Base-by-base conservation (phyloP, 1,140 invertebrate species). In the Drosophila paulistorum region DNA sequence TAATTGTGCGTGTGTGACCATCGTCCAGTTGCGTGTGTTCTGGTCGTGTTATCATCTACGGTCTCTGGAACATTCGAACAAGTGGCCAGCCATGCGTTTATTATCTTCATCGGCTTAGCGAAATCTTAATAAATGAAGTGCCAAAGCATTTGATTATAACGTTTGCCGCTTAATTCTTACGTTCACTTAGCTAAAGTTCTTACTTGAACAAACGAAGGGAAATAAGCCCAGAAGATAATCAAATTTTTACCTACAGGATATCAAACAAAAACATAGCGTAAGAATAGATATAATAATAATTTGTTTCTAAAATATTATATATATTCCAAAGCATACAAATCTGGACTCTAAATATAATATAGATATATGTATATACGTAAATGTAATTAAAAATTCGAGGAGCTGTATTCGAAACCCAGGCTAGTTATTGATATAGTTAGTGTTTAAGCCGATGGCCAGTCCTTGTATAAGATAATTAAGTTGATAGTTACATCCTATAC, bases 1-100 rank as follows among this genome's bases (percentile, higher is more conserved):
- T 86, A 83, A 87, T 86, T 87, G 76, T 87, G 83, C 75, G 68
- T 69, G 77, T 60, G 62, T 70, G 58, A 83, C 63, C 64, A 54
- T 57, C 51, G 41, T 63, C 48, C 68, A 58, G 37, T 54, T 55
- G 69, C 65, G 61, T 72, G 61, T 72, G 71, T 51, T 23, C 45
- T 51, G 45, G 45, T 3, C 37, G 39, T n/a, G 39, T 41, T 26
- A 26, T 17, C 59, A 42, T 13, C 41, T 55, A 55, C 13, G 14
- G 42, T 61, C 60, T 58, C 63, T 35, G 14, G 41, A 30, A 71
- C 71, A 86, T 30, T 30, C 30, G 30, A 30, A 82, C 83, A 82
- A 82, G 76, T 82, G 79, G 82, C 41, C 61, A 35, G 62, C 65
- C 57, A 64, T 60, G 45, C 48, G 62, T 76, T 76, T 65, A 78